Conservation (phyloP, 2,797 vertebrate genomes). For the Lepidocolaptes lacrymiger region DNA sequence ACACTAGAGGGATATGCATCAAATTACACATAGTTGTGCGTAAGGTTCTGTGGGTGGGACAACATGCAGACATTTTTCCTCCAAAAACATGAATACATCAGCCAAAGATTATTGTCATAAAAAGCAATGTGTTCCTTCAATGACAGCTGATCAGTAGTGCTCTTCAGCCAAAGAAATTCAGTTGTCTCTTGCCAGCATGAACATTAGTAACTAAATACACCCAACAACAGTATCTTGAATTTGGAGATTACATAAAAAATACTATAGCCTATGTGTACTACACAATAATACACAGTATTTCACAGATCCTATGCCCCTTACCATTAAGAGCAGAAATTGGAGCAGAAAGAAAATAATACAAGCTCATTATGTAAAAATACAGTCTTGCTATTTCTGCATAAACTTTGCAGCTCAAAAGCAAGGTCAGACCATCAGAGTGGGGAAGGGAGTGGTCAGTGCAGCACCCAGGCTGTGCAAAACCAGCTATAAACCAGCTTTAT, state of each 20-base stretch:
- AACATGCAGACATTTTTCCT: background rate
- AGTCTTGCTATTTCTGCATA: background rate
- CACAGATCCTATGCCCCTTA: background rate
- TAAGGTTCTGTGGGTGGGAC: background rate
- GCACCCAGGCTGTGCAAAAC: background rate
- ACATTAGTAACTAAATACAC: background rate
- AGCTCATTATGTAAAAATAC: background rate
- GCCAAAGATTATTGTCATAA: background rate
- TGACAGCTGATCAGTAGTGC: background rate
- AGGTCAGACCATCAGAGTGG: background rate
- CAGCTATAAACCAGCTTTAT: background rate
- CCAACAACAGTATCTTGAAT: background rate
- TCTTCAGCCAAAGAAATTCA: background rate
- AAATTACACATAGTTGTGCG: fast-evolving
- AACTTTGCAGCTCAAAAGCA: background rate
- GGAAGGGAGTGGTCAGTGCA: background rate
- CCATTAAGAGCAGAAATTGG: background rate
- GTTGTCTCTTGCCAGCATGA: background rate
- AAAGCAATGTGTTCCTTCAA: background rate
- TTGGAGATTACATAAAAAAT: background rate
- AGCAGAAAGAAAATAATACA: background rate
- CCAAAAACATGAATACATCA: background rate
- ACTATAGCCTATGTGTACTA: background rate
- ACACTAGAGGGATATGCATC: background rate
- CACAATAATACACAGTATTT: background rate